Conservation (phyloP, 2,797 vertebrate genomes). For the Brotula barbata region DNA sequence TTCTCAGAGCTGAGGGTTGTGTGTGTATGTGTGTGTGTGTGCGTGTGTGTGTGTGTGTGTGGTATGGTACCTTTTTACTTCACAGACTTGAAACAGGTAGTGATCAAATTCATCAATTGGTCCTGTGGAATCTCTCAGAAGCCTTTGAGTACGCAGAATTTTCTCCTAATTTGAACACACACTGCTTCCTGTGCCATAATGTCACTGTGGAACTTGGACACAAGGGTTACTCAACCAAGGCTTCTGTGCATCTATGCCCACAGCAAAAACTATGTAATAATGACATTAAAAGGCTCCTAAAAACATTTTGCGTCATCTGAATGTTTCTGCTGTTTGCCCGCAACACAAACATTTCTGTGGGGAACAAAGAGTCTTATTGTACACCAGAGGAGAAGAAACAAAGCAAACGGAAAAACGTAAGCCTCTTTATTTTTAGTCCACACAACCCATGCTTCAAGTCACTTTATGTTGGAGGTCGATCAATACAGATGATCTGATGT, state of each 20-base stretch:
- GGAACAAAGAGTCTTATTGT: slow-evolving; percentile 18
- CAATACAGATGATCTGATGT: slow-evolving; percentile 57
- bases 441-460: slow-evolving; percentile 77
- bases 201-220: slow-evolving; percentile 70
- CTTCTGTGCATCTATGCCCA: slow-evolving; percentile 74
- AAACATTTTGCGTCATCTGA: slow-evolving; percentile 45
- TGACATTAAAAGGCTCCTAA: slow-evolving; percentile 85
- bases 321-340: neutral
- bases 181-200: slow-evolving; percentile 76
- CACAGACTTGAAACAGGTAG: slow-evolving; percentile 64
- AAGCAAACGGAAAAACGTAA: slow-evolving; percentile 55
- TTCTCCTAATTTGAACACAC: slow-evolving; percentile 53
- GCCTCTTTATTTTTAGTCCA: slow-evolving; percentile 77
- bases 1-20: slow-evolving; percentile 65
- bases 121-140: slow-evolving; percentile 68
- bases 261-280: slow-evolving; percentile 79
- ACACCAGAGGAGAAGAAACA: too few relatives aligned
- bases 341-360: neutral
- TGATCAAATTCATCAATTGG: slow-evolving; percentile 56
- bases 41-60: slow-evolving; percentile 38
- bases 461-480: slow-evolving; percentile 65
- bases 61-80: slow-evolving; percentile 48
- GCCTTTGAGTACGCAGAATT: slow-evolving; percentile 65
- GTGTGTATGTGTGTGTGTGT: slow-evolving; percentile 11
- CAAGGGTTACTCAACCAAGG: slow-evolving; percentile 73